Evolutionary conservation across 2,888 invertebrate species (phyloP).

Genomic region (Coelogynopora nodosa): DNA sequence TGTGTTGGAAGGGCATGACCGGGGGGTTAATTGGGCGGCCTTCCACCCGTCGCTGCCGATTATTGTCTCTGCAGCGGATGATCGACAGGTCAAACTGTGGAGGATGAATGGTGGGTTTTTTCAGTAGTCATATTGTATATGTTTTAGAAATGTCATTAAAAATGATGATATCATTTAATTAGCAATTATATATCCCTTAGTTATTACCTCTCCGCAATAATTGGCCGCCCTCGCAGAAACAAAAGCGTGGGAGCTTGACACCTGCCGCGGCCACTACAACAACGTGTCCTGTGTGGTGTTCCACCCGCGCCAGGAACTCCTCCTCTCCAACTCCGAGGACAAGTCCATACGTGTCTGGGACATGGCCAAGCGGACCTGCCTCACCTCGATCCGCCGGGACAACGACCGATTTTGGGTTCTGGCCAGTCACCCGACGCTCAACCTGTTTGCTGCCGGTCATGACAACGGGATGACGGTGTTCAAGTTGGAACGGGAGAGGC

Average conservation of each 20-base stretch:
- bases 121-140: too few species aligned
- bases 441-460: constrained; percentile 95
- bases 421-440: constrained; percentile 85
- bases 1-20: constrained; percentile 66
- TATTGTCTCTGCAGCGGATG: constrained; percentile 96
- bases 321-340: constrained; percentile 94
- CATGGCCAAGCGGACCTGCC: constrained; percentile 67
- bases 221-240: constrained; percentile 57
- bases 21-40: constrained; percentile 96
- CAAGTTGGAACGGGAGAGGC: constrained; percentile 84
- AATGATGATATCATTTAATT: too few species aligned
- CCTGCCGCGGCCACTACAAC: constrained; percentile 98
- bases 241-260: constrained; percentile 96
- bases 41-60: constrained; percentile 91
- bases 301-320: constrained; percentile 91
- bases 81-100: constrained; percentile 67
- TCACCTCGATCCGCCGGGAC: constrained; percentile 71
- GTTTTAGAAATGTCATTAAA: too few species aligned
- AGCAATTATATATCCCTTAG: too few species aligned
- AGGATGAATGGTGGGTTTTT: constrained; percentile 34
- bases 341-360: constrained; percentile 98
- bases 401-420: constrained; percentile 97
- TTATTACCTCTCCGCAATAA: too few species aligned
- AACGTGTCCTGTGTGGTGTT: constrained; percentile 96
- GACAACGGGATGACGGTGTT: constrained; percentile 94